Evolutionary conservation across 2,113 vertebrate species (phyloP), one percentile per base, ranked within the genome.

Genomic region (Amphiprion ocellaris): DNA sequence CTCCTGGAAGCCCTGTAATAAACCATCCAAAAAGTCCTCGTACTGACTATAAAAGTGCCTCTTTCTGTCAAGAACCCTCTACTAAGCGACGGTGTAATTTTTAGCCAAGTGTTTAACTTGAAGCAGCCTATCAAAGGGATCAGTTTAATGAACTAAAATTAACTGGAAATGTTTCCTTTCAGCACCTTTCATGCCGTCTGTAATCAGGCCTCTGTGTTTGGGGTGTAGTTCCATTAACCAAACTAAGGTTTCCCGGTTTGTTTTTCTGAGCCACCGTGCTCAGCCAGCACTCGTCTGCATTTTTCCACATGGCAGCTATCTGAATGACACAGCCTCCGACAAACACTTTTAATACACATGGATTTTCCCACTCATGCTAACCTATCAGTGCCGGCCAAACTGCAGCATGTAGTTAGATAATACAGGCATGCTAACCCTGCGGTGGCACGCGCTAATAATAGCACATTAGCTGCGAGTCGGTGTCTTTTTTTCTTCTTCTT

Each of bases 341-440:
- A 94, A 94, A 93, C 84, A 72, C 70, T 66, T 80, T 82, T 85
- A 92, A 92, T 88, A 77, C 83, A 89, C 59, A 50, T 79, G 89
- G 92, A 92, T 93, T 88, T 91, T 91, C 92, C 90, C 86, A 84
- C 90, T 87, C 86, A 69, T 82, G 80, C 77, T 86, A 77, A 88
- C 86, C 77, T 92, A 93, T 94, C 93, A 84, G 90, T 75, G 39
- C 46, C 83, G 74, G 86, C 78, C 82, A 84, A 87, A 86, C 90
- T 70, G 74, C 86, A 90, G 87, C 74, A 89, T 86, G 89, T 85
- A 87, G 91, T 92, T 86, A 90, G 94, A 94, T 94, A 94, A 92
- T 86, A 64, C 82, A 84, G 88, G 85, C 91, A 90, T 61, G 85
- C 87, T 88, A 88, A 83, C 71, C 87, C 89, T 68, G 85, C 41